Percentiles rank a stretch among this genome's conserved stretches.
phyloP scores from a whole-genome alignment of 2,113 vertebrate genomes.

The Pionites leucogaster region DNA sequence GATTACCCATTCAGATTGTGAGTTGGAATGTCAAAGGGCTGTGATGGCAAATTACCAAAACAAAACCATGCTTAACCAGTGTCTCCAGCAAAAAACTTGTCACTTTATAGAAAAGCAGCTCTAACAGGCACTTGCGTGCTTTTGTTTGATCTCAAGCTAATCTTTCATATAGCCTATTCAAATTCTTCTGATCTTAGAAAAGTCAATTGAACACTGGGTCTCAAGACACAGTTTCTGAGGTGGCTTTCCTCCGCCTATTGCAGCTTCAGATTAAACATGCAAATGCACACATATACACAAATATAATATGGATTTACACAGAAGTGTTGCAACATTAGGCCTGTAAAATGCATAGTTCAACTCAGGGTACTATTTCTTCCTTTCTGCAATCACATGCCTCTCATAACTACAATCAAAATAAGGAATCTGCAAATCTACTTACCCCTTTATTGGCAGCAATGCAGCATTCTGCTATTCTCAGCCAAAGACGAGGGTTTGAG shows the following conservation, averaged over 20 bases:
- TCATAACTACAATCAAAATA: not conserved
- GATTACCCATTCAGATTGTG: not conserved
- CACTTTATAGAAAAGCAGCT: not conserved
- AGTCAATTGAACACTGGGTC: not conserved
- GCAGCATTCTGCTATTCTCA: slow-evolving; percentile 95
- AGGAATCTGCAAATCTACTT: slow-evolving; percentile 33
- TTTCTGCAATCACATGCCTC: not conserved
- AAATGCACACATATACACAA: not conserved
- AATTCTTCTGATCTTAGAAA: not conserved
- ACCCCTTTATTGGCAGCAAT: slow-evolving; percentile 97
- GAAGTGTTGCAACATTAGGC: not conserved
- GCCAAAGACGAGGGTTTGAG: slow-evolving; percentile 95
- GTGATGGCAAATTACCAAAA: not conserved
- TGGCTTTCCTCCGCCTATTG: not conserved
- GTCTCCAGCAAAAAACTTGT: not conserved
- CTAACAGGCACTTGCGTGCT: not conserved
- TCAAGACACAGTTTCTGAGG: not conserved
- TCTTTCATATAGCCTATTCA: not conserved
- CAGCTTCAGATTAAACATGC: not conserved
- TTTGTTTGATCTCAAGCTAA: not conserved
- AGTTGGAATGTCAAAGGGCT: not conserved
- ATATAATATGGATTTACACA: not conserved
- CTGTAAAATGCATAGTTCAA: not conserved
- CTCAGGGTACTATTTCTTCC: not conserved
- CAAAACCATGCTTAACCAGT: not conserved